A percentile compares a stretch with the other conserved stretches of the same genome.
Evolutionary conservation across 2,888 invertebrate genomes (phyloP).

Genomic region (Philhelius pedissequus): DNA sequence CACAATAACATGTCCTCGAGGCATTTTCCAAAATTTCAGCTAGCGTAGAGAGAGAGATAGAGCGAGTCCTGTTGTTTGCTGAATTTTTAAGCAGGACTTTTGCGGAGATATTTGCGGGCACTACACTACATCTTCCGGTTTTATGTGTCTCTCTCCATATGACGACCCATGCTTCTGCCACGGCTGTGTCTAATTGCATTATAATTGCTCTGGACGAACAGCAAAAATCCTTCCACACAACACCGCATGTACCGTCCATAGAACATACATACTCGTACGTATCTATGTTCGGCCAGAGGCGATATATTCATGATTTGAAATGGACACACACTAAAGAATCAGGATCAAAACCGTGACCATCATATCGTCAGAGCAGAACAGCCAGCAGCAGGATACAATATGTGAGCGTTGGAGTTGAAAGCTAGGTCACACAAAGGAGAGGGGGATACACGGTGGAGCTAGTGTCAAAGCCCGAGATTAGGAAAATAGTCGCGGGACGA

Average conservation of each 20-base stretch:
- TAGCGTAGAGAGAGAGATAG: background rate
- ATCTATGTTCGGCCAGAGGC: background rate
- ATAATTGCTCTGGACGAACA: slow-evolving; percentile 64
- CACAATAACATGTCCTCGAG: slow-evolving; percentile 66
- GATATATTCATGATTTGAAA: slow-evolving; percentile 52
- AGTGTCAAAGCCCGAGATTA: slow-evolving; percentile 64
- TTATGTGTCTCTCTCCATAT: background rate
- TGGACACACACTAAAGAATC: slow-evolving; percentile 28
- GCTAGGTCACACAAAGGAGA: slow-evolving; percentile 38
- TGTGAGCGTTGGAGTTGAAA: background rate
- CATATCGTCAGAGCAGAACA: background rate
- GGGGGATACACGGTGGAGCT: slow-evolving; percentile 8
- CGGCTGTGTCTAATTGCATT: slow-evolving; percentile 67
- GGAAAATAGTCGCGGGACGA: slow-evolving; percentile 14
- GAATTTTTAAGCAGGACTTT: slow-evolving; percentile 64
- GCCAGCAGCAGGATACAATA: background rate
- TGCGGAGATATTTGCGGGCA: slow-evolving; percentile 66
- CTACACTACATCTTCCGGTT: slow-evolving; percentile 59
- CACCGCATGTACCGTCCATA: background rate
- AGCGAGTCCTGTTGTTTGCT: background rate
- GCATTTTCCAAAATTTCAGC: slow-evolving; percentile 59
- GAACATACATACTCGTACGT: background rate
- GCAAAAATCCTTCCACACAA: slow-evolving; percentile 51
- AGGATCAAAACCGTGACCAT: background rate
- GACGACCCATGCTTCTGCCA: slow-evolving; percentile 22